phyloP scores from a whole-genome alignment of 2,113 vertebrate genomes.

The Catharus minimus region DNA sequence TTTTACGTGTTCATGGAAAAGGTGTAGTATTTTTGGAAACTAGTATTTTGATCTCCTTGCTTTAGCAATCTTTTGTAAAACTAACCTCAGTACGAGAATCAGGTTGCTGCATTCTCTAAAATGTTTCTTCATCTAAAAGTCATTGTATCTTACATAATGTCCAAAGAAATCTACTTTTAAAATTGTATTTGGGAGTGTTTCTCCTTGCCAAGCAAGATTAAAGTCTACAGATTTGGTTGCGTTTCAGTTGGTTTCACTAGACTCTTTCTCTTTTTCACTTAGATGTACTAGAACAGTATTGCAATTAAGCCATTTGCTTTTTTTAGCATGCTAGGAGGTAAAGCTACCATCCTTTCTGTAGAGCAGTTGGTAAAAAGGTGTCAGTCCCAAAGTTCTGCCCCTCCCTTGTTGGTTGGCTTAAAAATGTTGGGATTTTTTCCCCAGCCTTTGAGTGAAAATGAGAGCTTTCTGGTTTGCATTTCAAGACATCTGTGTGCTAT shows the following conservation, averaged over 20 bases:
- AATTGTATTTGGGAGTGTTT: background rate
- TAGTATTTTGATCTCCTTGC: background rate
- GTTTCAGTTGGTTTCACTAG: background rate
- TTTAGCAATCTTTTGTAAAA: background rate
- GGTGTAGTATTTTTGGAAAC: background rate
- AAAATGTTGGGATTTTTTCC: background rate
- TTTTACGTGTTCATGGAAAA: background rate
- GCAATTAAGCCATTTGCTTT: background rate
- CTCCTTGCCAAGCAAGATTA: background rate
- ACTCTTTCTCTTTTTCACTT: background rate
- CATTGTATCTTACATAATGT: background rate
- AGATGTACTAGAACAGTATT: background rate
- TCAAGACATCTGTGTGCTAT: background rate
- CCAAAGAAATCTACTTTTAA: background rate
- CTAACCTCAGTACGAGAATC: background rate
- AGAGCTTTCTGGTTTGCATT: background rate
- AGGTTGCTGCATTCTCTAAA: background rate
- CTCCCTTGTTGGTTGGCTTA: accelerated
- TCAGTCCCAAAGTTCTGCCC: background rate
- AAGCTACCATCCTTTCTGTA: background rate
- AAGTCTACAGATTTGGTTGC: background rate
- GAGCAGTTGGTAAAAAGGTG: background rate
- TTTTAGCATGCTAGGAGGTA: background rate
- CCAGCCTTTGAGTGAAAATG: background rate
- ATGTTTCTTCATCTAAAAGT: background rate